Conservation (phyloP, 2,797 vertebrate species). For the Lutjanus argentimaculatus region DNA sequence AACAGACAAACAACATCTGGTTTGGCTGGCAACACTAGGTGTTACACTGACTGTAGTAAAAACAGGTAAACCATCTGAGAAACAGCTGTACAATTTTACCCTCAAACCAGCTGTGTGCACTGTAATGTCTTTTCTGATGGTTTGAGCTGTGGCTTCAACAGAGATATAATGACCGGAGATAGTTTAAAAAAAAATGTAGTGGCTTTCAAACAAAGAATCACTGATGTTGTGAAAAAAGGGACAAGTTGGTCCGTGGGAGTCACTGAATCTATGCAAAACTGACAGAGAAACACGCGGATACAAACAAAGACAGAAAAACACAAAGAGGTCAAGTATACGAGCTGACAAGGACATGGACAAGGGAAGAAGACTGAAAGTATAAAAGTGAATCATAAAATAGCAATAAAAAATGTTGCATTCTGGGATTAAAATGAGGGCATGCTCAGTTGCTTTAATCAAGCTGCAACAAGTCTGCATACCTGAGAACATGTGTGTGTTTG, state of each 20-base stretch:
- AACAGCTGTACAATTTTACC: slow-evolving; percentile 48
- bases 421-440: slow-evolving; percentile 63
- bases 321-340: not conserved
- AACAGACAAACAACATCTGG: slow-evolving; percentile 55
- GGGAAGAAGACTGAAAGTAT: not conserved
- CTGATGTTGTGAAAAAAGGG: not conserved
- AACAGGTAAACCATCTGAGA: slow-evolving; percentile 41
- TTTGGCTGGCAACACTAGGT: slow-evolving; percentile 42
- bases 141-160: slow-evolving; percentile 22
- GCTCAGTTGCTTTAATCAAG: slow-evolving; percentile 60
- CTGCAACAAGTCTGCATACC: slow-evolving; percentile 79
- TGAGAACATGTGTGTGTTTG: slow-evolving; percentile 36
- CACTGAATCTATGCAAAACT: not conserved
- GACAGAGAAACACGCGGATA: not conserved
- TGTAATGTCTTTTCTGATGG: slow-evolving; percentile 32
- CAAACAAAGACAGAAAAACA: not conserved
- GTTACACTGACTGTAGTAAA: slow-evolving; percentile 32
- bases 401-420: slow-evolving; percentile 50
- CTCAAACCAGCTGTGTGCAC: slow-evolving; percentile 47
- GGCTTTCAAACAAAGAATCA: not conserved
- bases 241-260: not conserved
- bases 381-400: slow-evolving; percentile 37
- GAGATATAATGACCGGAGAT: slow-evolving; percentile 5
- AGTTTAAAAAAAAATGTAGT: slow-evolving; percentile 6
- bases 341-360: slow-evolving; percentile 12